phyloP scores from a whole-genome alignment of 2,797 vertebrate genomes.

The Pteropus rufus region DNA sequence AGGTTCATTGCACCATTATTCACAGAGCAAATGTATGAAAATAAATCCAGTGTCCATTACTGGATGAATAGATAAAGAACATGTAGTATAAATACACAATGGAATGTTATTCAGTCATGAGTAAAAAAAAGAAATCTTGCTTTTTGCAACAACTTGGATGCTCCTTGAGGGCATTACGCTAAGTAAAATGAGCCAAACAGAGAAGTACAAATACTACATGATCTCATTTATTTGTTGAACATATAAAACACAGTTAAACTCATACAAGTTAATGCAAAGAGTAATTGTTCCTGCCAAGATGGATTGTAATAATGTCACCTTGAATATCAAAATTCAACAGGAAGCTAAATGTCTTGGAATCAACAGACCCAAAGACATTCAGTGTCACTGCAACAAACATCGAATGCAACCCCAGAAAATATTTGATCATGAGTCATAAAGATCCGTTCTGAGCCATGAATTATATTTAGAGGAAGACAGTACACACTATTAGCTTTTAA shows the following conservation, averaged over 20 bases:
- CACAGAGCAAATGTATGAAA: not conserved
- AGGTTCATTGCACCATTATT: not conserved
- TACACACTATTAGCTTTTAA: constrained; percentile 67
- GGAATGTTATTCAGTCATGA: not conserved
- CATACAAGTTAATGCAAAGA: not conserved
- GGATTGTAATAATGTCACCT: not conserved
- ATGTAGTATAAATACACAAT: not conserved
- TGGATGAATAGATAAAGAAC: not conserved
- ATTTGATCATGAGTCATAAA: constrained; percentile 74
- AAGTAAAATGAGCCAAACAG: not conserved
- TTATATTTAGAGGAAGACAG: constrained; percentile 52
- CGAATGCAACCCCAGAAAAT: constrained; percentile 66
- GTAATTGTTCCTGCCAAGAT: not conserved
- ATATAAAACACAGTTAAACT: too few species aligned
- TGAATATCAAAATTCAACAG: not conserved
- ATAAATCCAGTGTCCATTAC: not conserved
- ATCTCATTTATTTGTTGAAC: too few species aligned
- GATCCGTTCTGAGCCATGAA: constrained; percentile 69
- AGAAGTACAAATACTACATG: not conserved
- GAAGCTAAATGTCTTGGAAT: constrained; percentile 39
- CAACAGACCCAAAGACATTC: constrained; percentile 28
- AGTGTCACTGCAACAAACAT: constrained; percentile 37
- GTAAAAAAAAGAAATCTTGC: not conserved
- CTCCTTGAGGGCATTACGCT: not conserved
- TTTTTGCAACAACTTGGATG: not conserved